A percentile compares a stretch with the other conserved stretches of the same genome.
These are phyloP conservation scores for Leptopilina syphax DNA, from an alignment of 2,888 invertebrate species.

Conservation along the genomic window DNA sequence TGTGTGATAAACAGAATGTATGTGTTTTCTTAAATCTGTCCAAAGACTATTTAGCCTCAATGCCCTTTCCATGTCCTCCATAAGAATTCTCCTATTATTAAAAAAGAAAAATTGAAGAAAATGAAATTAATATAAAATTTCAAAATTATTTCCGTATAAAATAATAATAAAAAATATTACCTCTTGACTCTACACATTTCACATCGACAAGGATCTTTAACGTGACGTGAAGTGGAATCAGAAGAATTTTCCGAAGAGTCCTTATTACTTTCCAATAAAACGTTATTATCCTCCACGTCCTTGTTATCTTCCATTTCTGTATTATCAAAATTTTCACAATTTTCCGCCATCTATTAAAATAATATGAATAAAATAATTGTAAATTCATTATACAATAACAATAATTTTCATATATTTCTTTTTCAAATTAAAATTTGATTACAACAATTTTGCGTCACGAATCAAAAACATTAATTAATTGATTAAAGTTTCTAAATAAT, in stretches of 20 bases:
- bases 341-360: conserved; percentile 43
- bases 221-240: conserved; percentile 47
- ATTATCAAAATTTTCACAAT: conserved; percentile 45
- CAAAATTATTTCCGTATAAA: not conserved
- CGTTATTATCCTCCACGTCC: conserved; percentile 40
- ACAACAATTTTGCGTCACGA: too few relatives aligned
- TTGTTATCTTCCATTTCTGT: conserved; percentile 49
- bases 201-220: conserved; percentile 65
- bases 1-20: conserved; percentile 75
- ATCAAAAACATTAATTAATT: too few relatives aligned
- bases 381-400: too few relatives aligned
- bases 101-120: conserved; percentile 9
- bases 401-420: too few relatives aligned
- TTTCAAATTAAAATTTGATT: too few relatives aligned
- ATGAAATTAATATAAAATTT: not conserved
- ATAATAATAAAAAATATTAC: conserved; percentile 54
- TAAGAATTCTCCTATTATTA: conserved; percentile 63
- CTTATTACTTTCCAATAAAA: not conserved
- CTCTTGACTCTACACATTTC: conserved; percentile 69
- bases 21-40: conserved; percentile 77
- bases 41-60: conserved; percentile 77
- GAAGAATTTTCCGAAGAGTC: conserved; percentile 27
- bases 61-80: conserved; percentile 75
- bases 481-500: too few relatives aligned
- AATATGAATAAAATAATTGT: conserved; percentile 48